These are phyloP conservation scores for Bubo bubo DNA, from an alignment of 2,113 vertebrate genomes.

Conservation along the genomic window DNA sequence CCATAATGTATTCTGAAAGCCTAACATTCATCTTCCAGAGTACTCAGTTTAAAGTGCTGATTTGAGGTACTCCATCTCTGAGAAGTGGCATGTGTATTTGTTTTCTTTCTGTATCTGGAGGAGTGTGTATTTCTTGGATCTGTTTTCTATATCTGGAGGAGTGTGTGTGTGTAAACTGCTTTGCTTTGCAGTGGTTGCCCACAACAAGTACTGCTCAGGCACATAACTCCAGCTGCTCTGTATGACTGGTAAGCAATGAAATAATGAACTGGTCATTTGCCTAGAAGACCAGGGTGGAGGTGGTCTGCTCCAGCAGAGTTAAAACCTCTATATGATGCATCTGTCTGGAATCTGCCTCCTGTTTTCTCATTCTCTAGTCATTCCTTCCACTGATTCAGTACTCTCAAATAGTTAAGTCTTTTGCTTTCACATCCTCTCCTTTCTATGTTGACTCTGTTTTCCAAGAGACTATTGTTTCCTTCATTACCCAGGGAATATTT, in stretches of 20 bases:
- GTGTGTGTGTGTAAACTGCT: background rate
- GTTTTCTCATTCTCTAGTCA: background rate
- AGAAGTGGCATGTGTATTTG: background rate
- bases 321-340: background rate
- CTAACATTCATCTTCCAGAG: background rate
- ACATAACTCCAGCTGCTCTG: background rate
- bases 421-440: background rate
- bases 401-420: background rate
- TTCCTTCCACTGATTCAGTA: background rate
- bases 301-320: background rate
- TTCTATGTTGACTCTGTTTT: background rate
- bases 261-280: background rate
- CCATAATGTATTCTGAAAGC: background rate
- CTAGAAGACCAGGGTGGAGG: background rate
- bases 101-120: constrained; percentile 16
- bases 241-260: background rate
- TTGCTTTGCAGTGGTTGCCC: background rate
- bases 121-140: background rate
- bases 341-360: background rate
- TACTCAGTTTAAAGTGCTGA: background rate
- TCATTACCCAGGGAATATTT: background rate
- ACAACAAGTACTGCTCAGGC: background rate
- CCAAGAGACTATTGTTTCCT: background rate
- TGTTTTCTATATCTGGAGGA: background rate
- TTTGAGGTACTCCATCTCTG: background rate